phyloP scores from a whole-genome alignment of 1,140 invertebrate genomes.

The Orchestia grillus region DNA sequence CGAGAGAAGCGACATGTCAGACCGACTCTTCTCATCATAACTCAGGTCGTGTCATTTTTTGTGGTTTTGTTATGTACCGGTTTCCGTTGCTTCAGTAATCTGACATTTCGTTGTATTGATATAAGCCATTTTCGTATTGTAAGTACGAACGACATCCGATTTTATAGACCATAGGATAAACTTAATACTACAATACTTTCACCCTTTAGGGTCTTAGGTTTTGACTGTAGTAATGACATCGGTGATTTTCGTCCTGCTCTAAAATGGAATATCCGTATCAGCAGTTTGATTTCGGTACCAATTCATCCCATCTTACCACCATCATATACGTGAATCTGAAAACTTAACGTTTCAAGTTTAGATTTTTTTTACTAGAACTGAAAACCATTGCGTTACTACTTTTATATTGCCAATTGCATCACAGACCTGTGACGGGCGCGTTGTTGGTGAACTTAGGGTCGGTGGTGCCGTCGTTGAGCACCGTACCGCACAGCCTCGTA shows the following conservation, averaged over 20 bases:
- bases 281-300: background rate
- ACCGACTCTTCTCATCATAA: too few relatives aligned
- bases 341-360: background rate
- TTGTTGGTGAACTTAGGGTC: slow-evolving; percentile 77
- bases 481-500: slow-evolving; percentile 79
- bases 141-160: too few relatives aligned
- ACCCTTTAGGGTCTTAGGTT: too few relatives aligned
- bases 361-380: background rate
- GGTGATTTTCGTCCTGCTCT: background rate
- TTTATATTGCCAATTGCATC: background rate
- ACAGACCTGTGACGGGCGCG: slow-evolving; percentile 77
- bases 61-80: too few relatives aligned
- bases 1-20: too few relatives aligned
- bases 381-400: background rate
- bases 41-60: too few relatives aligned
- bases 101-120: too few relatives aligned
- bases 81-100: too few relatives aligned
- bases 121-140: too few relatives aligned
- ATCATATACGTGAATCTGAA: background rate
- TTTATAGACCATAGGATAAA: too few relatives aligned
- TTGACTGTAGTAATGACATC: background rate
- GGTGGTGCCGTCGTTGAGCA: slow-evolving; percentile 79
- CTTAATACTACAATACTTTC: too few relatives aligned
- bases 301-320: too few relatives aligned
- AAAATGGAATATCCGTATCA: background rate